Evolutionary conservation across 2,113 vertebrate genomes (phyloP).

Genomic region (Platichthys stellatus): DNA sequence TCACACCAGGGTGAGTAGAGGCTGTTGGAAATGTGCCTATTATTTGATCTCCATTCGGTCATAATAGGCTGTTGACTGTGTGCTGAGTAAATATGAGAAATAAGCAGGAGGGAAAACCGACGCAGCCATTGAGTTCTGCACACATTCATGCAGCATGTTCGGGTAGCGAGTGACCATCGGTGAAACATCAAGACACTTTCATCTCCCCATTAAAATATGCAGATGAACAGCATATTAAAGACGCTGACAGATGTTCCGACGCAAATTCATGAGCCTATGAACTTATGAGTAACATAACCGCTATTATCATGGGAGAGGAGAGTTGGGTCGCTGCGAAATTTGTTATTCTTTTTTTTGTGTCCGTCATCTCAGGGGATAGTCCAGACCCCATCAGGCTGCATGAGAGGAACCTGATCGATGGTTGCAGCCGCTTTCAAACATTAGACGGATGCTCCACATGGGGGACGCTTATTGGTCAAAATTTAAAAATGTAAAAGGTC

Average conservation of each 20-base stretch:
- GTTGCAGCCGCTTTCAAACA: constrained; percentile 18
- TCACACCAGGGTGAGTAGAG: not conserved
- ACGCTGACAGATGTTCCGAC: constrained; percentile 56
- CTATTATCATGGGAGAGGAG: constrained; percentile 28
- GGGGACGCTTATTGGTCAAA: constrained; percentile 45
- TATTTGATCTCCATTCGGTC: constrained; percentile 11
- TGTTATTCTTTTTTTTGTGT: not conserved
- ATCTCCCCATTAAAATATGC: constrained; percentile 56
- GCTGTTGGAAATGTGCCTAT: not conserved
- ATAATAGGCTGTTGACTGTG: not conserved
- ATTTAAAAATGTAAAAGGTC: constrained; percentile 50
- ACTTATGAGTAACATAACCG: constrained; percentile 46
- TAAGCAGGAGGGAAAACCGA: not conserved
- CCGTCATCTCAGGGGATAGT: constrained; percentile 8
- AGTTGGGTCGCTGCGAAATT: not conserved
- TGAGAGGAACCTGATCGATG: constrained; percentile 25
- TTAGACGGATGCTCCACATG: constrained; percentile 36
- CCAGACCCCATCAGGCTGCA: constrained; percentile 8
- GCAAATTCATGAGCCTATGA: constrained; percentile 51
- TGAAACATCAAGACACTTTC: constrained; percentile 15
- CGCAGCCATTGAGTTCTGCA: not conserved
- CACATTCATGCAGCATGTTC: not conserved
- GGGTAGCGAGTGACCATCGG: constrained; percentile 3
- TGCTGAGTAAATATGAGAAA: constrained; percentile 5
- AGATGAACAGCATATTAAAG: constrained; percentile 44